Evolutionary conservation across 2,888 invertebrate species (phyloP), one percentile per base, ranked within the genome.

Genomic region (Machimus rusticus): DNA sequence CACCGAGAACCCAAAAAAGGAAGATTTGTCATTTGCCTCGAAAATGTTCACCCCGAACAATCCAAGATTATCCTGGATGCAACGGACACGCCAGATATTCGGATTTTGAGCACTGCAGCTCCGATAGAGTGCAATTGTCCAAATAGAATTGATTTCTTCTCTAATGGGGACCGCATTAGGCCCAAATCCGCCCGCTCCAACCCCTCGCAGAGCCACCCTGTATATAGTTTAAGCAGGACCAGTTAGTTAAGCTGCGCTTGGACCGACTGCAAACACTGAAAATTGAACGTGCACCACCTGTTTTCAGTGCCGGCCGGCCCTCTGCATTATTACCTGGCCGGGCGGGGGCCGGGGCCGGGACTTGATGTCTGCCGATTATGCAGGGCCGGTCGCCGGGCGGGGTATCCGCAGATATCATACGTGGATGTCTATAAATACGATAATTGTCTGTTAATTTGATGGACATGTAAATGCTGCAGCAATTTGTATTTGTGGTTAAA

Each of bases 361-460:
- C 19, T 74, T 39, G 19, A 57, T 74, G 84, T 84, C 1, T 84
- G 37, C 31, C 66, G 84, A 84, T 84, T 84, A 84, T 84, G 57
- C 84, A 84, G n/a, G 43, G 19, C 43, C 51, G 37, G 51, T 57
- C 34, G 28, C 39, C 23, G 84, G 74, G 23, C 23, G 5, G 43
- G 31, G 19, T 66, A 84, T 84, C 39, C 39, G 74, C 74, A 66
- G 57, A 66, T 84, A 84, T 66, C 43, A 84, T 84, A 84, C 66
- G 37, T 84, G 66, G 43, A 84, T 66, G 89, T 87, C 89, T 88
- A 89, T 89, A 89, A 89, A 89, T 89, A 88, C 89, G 89, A 89
- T 89, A 89, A 89, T 89, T 89, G 89, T 89, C 89, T 89, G 89
- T 89, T 89, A 89, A 89, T 89, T 89, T 89, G 89, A 89, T 89